Percentiles rank a stretch among this genome's conserved stretches.
phyloP scores from a whole-genome alignment of 2,888 invertebrate species.

The Drosophila cyrtoloma region DNA sequence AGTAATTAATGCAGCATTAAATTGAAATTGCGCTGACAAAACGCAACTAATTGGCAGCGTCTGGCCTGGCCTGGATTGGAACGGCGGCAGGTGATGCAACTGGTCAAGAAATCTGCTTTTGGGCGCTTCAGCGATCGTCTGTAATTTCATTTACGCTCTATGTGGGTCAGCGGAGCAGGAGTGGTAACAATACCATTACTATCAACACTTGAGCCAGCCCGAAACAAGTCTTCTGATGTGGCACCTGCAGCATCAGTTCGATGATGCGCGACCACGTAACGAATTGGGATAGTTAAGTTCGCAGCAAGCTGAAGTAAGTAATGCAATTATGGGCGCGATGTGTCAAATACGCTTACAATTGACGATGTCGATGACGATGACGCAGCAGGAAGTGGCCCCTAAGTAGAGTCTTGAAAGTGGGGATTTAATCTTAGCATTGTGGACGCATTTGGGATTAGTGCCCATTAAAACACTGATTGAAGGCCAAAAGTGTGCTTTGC shows the following conservation, averaged over 20 bases:
- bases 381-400: constrained; percentile 45
- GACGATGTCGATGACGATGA: constrained; percentile 57
- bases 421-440: constrained; percentile 13
- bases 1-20: constrained; percentile 68
- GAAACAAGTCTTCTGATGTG: background rate
- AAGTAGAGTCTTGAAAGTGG: constrained; percentile 1
- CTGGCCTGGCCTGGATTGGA: constrained; percentile 27
- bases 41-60: constrained; percentile 56
- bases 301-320: constrained; percentile 40
- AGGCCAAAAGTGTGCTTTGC: constrained; percentile 36
- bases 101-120: constrained; percentile 58
- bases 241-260: constrained; percentile 35
- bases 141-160: constrained; percentile 72
- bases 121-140: constrained; percentile 59
- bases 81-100: constrained; percentile 59
- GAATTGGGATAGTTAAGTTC: constrained; percentile 55
- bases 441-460: constrained; percentile 28
- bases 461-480: constrained; percentile 34
- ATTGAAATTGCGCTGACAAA: constrained; percentile 65
- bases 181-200: constrained; percentile 74
- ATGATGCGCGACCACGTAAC: constrained; percentile 54
- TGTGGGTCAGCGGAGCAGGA: constrained; percentile 68
- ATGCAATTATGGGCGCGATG: constrained; percentile 50
- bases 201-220: constrained; percentile 56
- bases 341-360: constrained; percentile 53